Percentiles rank a stretch among this genome's conserved stretches.
Conservation (phyloP, 1,140 invertebrate genomes). For the Drosophila azteca region DNA sequence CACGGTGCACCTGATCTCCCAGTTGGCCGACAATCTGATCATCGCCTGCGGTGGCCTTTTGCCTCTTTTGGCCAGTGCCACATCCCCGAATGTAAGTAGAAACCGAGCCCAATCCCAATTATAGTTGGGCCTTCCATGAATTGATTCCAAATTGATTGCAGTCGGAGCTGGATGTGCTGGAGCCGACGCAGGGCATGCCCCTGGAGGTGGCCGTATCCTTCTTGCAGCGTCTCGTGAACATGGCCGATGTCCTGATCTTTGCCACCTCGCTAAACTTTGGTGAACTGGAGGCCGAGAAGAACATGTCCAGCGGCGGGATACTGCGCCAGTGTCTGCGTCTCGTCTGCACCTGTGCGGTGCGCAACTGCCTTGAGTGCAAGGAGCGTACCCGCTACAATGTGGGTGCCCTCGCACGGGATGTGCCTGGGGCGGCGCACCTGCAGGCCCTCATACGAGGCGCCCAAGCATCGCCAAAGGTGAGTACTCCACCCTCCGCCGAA, state of each 20-base stretch:
- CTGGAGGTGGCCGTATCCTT: constrained; percentile 99
- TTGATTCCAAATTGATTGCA: constrained; percentile 83
- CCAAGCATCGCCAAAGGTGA: constrained; percentile 93
- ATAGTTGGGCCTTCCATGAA: no score
- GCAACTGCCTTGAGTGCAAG: constrained; percentile 99
- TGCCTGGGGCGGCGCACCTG: constrained; percentile 87
- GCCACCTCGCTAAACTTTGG: constrained; percentile 98
- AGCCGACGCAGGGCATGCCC: constrained; percentile 99
- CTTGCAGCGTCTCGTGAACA: constrained; percentile 97
- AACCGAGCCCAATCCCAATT: no score
- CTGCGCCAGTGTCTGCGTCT: constrained; percentile 97
- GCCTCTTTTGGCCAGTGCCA: constrained; percentile 98
- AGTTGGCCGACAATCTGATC: constrained; percentile 99
- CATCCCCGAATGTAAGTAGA: constrained; percentile 97
- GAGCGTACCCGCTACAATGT: constrained; percentile 89
- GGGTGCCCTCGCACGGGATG: constrained; percentile 75
- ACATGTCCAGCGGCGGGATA: constrained; percentile 99
- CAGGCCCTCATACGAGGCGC: constrained; percentile 94
- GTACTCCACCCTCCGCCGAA: constrained; percentile 4
- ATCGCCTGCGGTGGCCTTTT: constrained; percentile 99
- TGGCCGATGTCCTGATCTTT: constrained; percentile 99
- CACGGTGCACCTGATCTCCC: constrained; percentile 99
- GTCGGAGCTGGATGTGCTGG: constrained; percentile 99
- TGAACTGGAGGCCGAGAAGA: constrained; percentile 99
- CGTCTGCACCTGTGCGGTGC: constrained; percentile 98